Conservation (phyloP, 2,797 vertebrate species). For the Brotogeris chrysoptera region DNA sequence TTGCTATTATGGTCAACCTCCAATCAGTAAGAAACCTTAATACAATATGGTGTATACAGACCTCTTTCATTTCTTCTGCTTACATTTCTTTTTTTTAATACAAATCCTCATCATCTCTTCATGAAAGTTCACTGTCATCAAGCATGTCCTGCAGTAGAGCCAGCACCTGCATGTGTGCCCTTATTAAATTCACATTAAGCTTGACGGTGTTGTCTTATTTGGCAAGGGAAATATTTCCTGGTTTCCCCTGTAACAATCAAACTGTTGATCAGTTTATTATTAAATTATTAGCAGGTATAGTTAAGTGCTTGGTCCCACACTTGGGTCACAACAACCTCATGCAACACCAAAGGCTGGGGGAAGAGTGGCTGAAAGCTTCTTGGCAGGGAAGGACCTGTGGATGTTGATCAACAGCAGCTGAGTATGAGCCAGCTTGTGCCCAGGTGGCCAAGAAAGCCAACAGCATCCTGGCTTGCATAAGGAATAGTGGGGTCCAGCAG, state of each 20-base stretch:
- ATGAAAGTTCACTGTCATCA: neutral
- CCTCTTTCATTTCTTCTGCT: neutral
- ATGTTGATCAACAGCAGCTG: neutral
- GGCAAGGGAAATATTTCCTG: neutral
- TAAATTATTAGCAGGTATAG: neutral
- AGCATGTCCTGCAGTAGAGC: accelerated
- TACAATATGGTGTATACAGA: no score
- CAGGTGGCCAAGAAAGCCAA: neutral
- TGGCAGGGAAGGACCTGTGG: neutral
- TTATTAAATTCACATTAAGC: neutral
- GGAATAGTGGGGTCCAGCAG: neutral
- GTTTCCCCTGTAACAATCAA: neutral
- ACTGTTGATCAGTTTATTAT: neutral
- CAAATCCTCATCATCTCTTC: neutral
- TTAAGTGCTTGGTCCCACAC: neutral
- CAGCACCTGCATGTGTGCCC: neutral
- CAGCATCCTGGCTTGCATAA: neutral
- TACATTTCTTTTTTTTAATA: neutral
- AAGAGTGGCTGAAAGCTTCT: neutral
- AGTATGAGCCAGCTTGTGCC: neutral
- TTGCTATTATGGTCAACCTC: neutral
- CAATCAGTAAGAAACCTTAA: neutral
- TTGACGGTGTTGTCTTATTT: neutral
- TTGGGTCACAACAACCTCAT: neutral
- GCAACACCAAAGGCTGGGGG: neutral